Conservation (phyloP, 1,140 invertebrate species). For the Zaprionus gabonicus region DNA sequence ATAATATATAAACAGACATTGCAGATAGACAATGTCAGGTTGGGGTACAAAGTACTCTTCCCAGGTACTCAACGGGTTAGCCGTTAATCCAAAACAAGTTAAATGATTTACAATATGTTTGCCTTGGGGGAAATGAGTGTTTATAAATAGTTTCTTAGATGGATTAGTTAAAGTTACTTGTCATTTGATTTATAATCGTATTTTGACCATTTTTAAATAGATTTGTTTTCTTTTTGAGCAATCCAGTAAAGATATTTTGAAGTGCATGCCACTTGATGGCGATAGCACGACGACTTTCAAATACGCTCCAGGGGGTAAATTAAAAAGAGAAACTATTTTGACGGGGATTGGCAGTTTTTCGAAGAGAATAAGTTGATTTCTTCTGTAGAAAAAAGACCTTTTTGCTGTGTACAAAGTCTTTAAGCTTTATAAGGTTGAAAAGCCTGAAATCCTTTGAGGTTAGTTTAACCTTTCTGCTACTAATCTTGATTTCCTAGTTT, state of each 20-base stretch:
- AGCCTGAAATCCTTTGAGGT: background rate
- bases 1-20: background rate
- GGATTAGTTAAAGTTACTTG: constrained; percentile 29
- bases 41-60: background rate
- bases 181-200: constrained; percentile 46
- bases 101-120: constrained; percentile 20
- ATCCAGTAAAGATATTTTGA: background rate
- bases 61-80: background rate
- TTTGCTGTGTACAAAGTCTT: too few species aligned
- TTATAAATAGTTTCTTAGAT: constrained; percentile 27
- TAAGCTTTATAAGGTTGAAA: background rate
- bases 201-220: constrained; percentile 23
- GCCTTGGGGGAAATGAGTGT: background rate
- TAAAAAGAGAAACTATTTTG: background rate
- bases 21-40: background rate
- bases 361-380: background rate
- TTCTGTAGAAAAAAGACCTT: background rate
- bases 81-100: constrained; percentile 10
- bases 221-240: constrained; percentile 22
- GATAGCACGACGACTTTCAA: background rate
- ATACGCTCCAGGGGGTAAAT: constrained; percentile 11
- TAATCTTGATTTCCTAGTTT: too few species aligned
- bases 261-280: background rate
- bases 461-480: background rate
- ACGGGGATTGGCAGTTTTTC: background rate